A percentile compares a stretch with the other conserved stretches of the same genome.
Conservation (phyloP, 2,888 invertebrate genomes). For the Eutolmus rufibarbis region DNA sequence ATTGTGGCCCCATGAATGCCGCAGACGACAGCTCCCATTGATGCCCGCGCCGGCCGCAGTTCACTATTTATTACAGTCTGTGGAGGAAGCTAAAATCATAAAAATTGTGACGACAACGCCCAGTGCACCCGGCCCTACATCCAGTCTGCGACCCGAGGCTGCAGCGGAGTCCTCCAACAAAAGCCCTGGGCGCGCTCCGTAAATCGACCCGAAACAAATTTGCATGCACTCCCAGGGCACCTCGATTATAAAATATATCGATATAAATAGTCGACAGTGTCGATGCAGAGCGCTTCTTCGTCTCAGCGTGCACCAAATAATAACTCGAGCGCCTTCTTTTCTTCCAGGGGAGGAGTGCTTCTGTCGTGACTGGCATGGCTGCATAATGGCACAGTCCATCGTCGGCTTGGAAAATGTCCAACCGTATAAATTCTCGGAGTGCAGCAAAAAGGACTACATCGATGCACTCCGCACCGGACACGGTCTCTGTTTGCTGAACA, state of each 20-base stretch:
- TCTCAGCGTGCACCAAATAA: background rate
- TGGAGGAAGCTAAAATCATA: background rate
- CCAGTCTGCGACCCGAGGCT: background rate
- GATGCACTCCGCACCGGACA: conserved; percentile 85
- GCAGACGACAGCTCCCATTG: background rate
- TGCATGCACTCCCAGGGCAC: conserved; percentile 1
- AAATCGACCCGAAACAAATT: background rate
- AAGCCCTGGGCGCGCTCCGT: background rate
- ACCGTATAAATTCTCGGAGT: conserved; percentile 96
- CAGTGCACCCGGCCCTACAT: background rate
- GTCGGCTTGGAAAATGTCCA: conserved; percentile 91
- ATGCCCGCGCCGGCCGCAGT: background rate
- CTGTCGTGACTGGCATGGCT: conserved; percentile 94
- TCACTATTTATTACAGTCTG: conserved; percentile 2
- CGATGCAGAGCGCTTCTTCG: background rate
- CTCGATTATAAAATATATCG: background rate
- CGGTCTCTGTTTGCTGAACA: conserved; percentile 90
- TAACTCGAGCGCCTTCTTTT: conserved; percentile 42
- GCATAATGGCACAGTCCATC: conserved; percentile 93
- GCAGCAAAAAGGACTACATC: conserved; percentile 90
- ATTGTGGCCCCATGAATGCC: background rate
- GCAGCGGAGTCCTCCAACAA: background rate
- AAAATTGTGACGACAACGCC: background rate
- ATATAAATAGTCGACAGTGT: background rate
- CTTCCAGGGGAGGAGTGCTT: conserved; percentile 77